Evolutionary conservation across 2,113 vertebrate species (phyloP).

Genomic region (Emydocephalus ijimae): DNA sequence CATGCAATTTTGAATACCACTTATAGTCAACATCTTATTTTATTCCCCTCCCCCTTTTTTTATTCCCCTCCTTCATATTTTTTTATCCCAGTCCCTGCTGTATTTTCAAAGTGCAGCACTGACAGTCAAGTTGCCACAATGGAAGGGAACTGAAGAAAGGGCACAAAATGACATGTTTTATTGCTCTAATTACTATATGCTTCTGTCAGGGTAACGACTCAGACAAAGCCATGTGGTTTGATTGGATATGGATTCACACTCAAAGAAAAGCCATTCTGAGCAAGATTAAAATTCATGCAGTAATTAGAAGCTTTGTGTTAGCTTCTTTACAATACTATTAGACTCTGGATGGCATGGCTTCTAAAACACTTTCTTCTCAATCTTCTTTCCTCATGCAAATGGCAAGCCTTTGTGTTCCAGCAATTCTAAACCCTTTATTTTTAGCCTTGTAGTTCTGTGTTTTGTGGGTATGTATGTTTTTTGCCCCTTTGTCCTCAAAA

Average conservation of each 20-base stretch:
- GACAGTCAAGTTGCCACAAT: not conserved
- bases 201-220: not conserved
- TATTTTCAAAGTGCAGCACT: not conserved
- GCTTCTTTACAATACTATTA: not conserved
- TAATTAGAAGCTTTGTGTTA: not conserved
- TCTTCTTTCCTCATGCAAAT: constrained; percentile 36
- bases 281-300: not conserved
- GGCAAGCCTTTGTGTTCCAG: constrained; percentile 15
- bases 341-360: not conserved
- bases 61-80: not conserved
- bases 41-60: not conserved
- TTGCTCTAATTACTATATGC: not conserved
- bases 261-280: not conserved
- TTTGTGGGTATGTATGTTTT: not conserved
- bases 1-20: not conserved
- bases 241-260: not conserved
- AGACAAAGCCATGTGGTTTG: constrained; percentile 14
- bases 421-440: constrained; percentile 23
- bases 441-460: constrained; percentile 9
- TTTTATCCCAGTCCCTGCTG: not conserved
- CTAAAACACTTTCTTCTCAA: constrained; percentile 27
- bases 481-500: constrained; percentile 28
- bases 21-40: not conserved
- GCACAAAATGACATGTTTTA: constrained; percentile 1
- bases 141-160: not conserved